A percentile compares a stretch with the other conserved stretches of the same genome.
These are phyloP conservation scores for Rhabditophanes sp. DNA, from an alignment of 2,888 invertebrate species.

Conservation along the genomic window DNA sequence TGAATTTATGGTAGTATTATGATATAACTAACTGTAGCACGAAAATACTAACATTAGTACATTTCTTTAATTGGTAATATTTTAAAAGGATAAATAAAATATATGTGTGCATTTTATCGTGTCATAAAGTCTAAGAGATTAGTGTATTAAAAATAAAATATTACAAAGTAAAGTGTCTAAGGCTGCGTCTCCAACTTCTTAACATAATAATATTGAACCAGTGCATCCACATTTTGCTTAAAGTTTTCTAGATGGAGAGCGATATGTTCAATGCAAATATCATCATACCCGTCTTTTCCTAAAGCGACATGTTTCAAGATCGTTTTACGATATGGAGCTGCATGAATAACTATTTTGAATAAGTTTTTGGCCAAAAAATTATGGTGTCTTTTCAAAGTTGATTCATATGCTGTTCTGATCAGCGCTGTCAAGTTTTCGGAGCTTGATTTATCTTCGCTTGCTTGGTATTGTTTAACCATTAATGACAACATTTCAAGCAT, in stretches of 20 bases:
- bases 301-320: slow-evolving; percentile 37
- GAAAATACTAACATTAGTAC: no score
- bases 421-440: slow-evolving; percentile 25
- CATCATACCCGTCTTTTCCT: slow-evolving; percentile 35
- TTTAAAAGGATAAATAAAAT: no score
- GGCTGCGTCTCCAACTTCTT: slow-evolving; percentile 24
- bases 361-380: slow-evolving; percentile 34
- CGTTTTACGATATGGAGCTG: slow-evolving; percentile 34
- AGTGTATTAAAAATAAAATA: no score
- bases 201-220: slow-evolving; percentile 31
- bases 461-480: slow-evolving; percentile 27
- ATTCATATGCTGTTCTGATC: slow-evolving; percentile 27
- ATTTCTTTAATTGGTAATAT: no score
- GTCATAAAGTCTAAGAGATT: no score
- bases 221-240: slow-evolving; percentile 24
- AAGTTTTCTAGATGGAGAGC: slow-evolving; percentile 36
- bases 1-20: no score
- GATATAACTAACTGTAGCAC: no score
- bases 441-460: slow-evolving; percentile 13
- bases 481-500: slow-evolving; percentile 33
- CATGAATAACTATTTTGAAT: slow-evolving; percentile 37
- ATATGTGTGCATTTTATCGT: no score
- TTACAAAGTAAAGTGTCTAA: no score
- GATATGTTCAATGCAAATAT: slow-evolving; percentile 35
- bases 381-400: slow-evolving; percentile 36